Conservation (phyloP, 1,140 invertebrate species). For the Drosophila arizonae region DNA sequence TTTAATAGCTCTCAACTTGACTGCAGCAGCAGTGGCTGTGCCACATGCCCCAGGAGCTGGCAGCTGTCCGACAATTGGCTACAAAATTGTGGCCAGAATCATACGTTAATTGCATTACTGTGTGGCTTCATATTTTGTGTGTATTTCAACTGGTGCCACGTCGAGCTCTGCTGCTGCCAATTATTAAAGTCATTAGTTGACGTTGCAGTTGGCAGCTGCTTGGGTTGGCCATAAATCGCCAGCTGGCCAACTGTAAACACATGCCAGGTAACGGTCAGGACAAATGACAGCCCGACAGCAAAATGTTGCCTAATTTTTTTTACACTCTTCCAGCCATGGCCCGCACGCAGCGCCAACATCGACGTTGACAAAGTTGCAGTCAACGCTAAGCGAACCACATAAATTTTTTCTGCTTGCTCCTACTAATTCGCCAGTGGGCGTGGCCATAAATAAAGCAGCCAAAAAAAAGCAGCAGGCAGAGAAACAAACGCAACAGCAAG, state of each 20-base stretch:
- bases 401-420: slow-evolving; percentile 19
- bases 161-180: slow-evolving; percentile 34
- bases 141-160: not conserved
- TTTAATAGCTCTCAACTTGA: slow-evolving; percentile 71
- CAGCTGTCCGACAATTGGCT: slow-evolving; percentile 29
- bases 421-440: slow-evolving; percentile 34
- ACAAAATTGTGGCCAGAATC: slow-evolving; percentile 3
- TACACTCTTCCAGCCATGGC: slow-evolving; percentile 2
- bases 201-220: slow-evolving; percentile 35
- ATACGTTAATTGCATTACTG: slow-evolving; percentile 3
- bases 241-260: slow-evolving; percentile 56
- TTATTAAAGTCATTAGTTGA: slow-evolving; percentile 66
- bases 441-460: slow-evolving; percentile 43
- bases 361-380: slow-evolving; percentile 52
- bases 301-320: slow-evolving; percentile 77
- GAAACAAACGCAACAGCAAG: slow-evolving; percentile 18
- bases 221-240: slow-evolving; percentile 54
- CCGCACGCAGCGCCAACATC: slow-evolving; percentile 17
- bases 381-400: slow-evolving; percentile 35
- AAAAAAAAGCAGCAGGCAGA: not conserved
- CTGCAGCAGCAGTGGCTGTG: slow-evolving; percentile 50
- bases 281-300: slow-evolving; percentile 59
- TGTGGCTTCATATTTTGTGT: slow-evolving; percentile 1
- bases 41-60: slow-evolving; percentile 33
- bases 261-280: slow-evolving; percentile 49